Percentiles rank a stretch among this genome's conserved stretches.
phyloP scores from a whole-genome alignment of 2,888 invertebrate species.

The Hydriomena furcata region DNA sequence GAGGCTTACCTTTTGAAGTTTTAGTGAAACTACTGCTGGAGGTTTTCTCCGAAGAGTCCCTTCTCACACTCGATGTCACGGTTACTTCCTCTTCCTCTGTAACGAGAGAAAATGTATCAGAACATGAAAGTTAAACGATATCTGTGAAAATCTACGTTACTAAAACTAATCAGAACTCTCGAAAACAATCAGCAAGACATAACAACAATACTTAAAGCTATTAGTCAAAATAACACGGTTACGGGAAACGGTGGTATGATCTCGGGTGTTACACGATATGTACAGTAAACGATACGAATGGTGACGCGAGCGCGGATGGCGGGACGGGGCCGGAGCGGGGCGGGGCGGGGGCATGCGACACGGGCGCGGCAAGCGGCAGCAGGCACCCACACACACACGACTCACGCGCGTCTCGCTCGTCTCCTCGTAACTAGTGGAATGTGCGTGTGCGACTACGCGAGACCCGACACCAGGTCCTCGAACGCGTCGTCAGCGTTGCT shows the following conservation, averaged over 20 bases:
- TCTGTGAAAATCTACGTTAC: conserved; percentile 17
- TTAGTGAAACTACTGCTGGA: conserved; percentile 84
- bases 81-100: conserved; percentile 76
- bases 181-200: conserved; percentile 73
- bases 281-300: conserved; percentile 62
- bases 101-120: conserved; percentile 38
- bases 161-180: conserved; percentile 57
- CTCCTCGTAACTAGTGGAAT: conserved; percentile 78
- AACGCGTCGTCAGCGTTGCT: conserved; percentile 94
- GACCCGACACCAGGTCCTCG: conserved; percentile 90
- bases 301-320: conserved; percentile 38
- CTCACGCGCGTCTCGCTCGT: conserved; percentile 80
- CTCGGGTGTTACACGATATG: conserved; percentile 59
- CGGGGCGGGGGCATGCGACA: conserved; percentile 47
- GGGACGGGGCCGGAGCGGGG: conserved; percentile 38
- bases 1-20: conserved; percentile 80
- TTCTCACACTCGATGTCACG: conserved; percentile 76
- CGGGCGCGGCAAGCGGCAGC: conserved; percentile 67
- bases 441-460: conserved; percentile 68
- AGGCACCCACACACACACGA: conserved; percentile 80
- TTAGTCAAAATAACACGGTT: conserved; percentile 80
- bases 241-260: conserved; percentile 67
- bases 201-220: conserved; percentile 74
- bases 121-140: not conserved
- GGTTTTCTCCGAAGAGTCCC: conserved; percentile 80